Evolutionary conservation across 2,113 vertebrate genomes (phyloP).

Genomic region (Turdus rufiventris): DNA sequence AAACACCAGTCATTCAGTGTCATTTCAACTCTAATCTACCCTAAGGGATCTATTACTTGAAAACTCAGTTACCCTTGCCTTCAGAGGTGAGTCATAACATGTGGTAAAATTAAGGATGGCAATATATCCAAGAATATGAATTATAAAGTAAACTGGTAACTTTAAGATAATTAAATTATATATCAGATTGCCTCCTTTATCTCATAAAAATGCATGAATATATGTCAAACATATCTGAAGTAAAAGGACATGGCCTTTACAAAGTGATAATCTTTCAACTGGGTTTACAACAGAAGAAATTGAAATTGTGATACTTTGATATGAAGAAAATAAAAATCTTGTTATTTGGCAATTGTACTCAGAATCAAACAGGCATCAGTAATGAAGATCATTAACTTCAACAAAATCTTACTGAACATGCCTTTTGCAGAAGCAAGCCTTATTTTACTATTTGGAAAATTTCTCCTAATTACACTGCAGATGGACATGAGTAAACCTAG

Average conservation of each 20-base stretch:
- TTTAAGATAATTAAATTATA: slow-evolving; percentile 8
- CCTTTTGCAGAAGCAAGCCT: neutral
- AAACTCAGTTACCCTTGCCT: neutral
- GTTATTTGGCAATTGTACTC: neutral
- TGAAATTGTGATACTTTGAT: neutral
- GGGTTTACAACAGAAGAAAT: neutral
- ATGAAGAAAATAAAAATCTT: neutral
- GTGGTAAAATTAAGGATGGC: neutral
- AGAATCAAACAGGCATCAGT: neutral
- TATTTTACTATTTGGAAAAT: neutral
- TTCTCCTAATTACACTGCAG: neutral
- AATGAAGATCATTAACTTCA: neutral
- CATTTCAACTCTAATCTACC: rapidly evolving
- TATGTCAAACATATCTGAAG: neutral
- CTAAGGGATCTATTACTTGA: neutral
- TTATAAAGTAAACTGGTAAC: neutral
- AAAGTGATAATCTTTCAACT: neutral
- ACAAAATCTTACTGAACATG: neutral
- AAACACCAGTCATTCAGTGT: neutral
- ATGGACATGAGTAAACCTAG: neutral
- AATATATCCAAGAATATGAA: neutral
- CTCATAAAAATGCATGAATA: slow-evolving; percentile 1
- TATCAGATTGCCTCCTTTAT: neutral
- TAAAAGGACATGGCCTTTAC: slow-evolving; percentile 4
- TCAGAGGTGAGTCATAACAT: neutral